These are phyloP conservation scores for Procambarus clarkii DNA, from an alignment of 1,140 invertebrate species.

Conservation along the genomic window DNA sequence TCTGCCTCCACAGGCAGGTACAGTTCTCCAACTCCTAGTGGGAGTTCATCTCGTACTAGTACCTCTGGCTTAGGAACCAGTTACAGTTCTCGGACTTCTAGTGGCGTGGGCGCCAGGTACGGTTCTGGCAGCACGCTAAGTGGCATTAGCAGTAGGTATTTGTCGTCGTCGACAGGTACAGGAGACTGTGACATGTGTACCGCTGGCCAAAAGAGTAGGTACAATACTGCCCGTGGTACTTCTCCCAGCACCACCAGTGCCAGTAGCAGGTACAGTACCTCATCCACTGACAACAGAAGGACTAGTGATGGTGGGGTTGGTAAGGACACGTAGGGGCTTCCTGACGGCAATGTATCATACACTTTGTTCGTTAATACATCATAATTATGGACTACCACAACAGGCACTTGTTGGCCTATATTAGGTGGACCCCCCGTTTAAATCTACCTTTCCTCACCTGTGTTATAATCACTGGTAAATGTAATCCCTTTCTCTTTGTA, in stretches of 20 bases:
- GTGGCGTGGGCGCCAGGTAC: background rate
- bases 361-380: no score
- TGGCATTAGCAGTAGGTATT: background rate
- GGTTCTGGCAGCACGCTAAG: background rate
- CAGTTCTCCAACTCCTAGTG: background rate
- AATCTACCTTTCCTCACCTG: no score
- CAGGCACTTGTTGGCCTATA: no score
- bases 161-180: background rate
- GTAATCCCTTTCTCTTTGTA: no score
- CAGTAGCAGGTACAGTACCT: no score
- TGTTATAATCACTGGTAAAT: no score
- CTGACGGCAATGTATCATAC: no score
- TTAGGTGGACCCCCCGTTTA: no score
- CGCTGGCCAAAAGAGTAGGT: background rate
- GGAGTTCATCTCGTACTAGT: background rate
- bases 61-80: background rate
- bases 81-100: background rate
- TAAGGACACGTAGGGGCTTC: background rate
- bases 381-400: no score
- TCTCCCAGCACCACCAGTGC: no score
- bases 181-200: background rate
- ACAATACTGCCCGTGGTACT: no score
- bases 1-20: background rate
- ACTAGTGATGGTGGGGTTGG: background rate
- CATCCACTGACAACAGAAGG: background rate